A percentile compares a stretch with the other conserved stretches of the same genome.
Evolutionary conservation across 2,113 vertebrate genomes (phyloP).

Genomic region (Alethe diademata): DNA sequence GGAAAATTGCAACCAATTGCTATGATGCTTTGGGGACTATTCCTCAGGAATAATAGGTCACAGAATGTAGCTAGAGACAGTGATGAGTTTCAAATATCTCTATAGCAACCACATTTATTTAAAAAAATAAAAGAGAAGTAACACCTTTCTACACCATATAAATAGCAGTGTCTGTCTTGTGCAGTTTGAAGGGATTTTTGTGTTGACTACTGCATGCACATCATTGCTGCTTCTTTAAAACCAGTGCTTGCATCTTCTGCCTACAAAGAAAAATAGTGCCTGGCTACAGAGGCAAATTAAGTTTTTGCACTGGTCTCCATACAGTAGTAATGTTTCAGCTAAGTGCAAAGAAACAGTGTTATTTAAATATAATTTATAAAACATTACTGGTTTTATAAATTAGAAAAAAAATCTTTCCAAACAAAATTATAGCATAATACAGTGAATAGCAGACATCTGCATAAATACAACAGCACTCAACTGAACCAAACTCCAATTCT

Average conservation of each 20-base stretch:
- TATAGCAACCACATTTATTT: background rate
- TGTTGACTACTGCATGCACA: background rate
- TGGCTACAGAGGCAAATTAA: background rate
- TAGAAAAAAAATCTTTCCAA: background rate
- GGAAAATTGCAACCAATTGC: constrained; percentile 10
- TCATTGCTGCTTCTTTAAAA: background rate
- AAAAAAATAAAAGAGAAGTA: background rate
- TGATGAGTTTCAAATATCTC: background rate
- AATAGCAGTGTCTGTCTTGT: background rate
- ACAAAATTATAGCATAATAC: background rate
- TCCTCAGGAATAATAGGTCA: constrained; percentile 1
- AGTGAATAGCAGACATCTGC: background rate
- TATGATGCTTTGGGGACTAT: background rate
- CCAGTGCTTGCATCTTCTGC: background rate
- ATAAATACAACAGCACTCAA: background rate
- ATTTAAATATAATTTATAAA: background rate
- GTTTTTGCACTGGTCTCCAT: background rate
- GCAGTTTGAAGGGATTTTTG: background rate
- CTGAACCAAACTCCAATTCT: background rate
- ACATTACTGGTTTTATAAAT: background rate
- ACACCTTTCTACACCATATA: background rate
- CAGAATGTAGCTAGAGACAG: background rate
- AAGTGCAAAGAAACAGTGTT: background rate
- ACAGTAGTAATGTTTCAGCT: background rate
- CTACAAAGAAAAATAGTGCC: background rate